These are phyloP conservation scores for Polymixis flavicincta DNA, from an alignment of 2,888 invertebrate genomes.

Conservation along the genomic window DNA sequence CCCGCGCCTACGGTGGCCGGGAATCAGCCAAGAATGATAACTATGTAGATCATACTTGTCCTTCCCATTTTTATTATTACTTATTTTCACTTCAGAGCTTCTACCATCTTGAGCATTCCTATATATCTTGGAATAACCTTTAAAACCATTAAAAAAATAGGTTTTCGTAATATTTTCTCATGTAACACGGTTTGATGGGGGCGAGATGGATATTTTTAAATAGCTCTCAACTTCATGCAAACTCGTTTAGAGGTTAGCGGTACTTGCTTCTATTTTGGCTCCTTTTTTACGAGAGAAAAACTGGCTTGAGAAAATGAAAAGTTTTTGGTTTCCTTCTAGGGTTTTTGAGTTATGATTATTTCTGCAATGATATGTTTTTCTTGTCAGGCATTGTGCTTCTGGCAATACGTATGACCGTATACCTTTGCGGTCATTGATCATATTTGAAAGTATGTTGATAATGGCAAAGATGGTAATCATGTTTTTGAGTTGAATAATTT, in stretches of 20 bases:
- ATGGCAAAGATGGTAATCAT: neutral
- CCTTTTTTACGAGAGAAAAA: slow-evolving; percentile 15
- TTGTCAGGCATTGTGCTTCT: neutral
- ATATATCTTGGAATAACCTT: neutral
- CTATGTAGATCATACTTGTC: neutral
- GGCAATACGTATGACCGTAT: neutral
- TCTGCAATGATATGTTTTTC: neutral
- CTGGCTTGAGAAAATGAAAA: neutral
- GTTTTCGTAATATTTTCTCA: slow-evolving; percentile 17
- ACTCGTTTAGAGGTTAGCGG: slow-evolving; percentile 44
- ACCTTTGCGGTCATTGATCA: neutral
- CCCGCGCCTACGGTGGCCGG: too few relatives aligned
- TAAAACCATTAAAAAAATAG: slow-evolving; percentile 15
- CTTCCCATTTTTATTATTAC: too few relatives aligned
- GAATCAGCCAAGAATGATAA: neutral
- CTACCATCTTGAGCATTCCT: neutral
- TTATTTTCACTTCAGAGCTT: too few relatives aligned
- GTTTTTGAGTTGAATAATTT: neutral
- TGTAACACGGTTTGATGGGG: slow-evolving; percentile 42
- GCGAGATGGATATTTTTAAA: slow-evolving; percentile 62
- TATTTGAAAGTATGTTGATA: neutral
- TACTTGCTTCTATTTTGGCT: slow-evolving; percentile 19
- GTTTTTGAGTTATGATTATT: neutral
- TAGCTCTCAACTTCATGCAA: slow-evolving; percentile 48
- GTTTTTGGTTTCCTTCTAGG: neutral